A percentile compares a stretch with the other conserved stretches of the same genome.
phyloP scores from a whole-genome alignment of 2,797 vertebrate genomes.

The Taeniopygia guttata region DNA sequence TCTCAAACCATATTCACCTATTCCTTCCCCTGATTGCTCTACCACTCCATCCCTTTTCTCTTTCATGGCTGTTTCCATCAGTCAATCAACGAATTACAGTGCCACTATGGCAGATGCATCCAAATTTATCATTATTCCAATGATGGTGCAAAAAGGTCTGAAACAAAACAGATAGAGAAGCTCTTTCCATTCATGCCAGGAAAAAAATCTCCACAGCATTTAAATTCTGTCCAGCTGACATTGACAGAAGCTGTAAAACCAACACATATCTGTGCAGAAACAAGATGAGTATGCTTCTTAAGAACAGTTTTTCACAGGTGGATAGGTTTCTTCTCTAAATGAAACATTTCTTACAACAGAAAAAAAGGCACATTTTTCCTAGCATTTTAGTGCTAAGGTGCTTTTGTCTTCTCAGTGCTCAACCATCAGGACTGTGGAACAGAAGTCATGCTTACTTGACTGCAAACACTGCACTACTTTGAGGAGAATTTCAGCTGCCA shows the following conservation, averaged over 20 bases:
- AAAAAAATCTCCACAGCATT: accelerated
- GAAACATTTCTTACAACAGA: neutral
- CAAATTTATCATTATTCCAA: neutral
- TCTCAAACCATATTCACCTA: neutral
- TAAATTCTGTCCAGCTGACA: neutral
- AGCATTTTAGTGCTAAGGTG: neutral
- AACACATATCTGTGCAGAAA: neutral
- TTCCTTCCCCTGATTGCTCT: neutral
- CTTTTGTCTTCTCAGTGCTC: neutral
- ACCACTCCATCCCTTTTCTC: neutral
- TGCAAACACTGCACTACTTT: neutral
- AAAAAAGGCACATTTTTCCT: neutral
- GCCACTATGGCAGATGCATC: neutral
- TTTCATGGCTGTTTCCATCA: neutral
- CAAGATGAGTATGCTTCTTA: neutral
- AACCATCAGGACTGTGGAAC: neutral
- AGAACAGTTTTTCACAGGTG: neutral
- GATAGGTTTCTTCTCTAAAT: neutral
- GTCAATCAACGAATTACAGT: neutral
- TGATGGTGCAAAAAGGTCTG: neutral
- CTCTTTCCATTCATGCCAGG: neutral
- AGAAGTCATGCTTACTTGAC: neutral
- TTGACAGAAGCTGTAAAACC: neutral
- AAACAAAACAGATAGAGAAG: neutral
- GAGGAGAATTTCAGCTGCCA: constrained; percentile 1